These are phyloP conservation scores for Stylophora pistillata DNA, from an alignment of 64 coral and sea anemone species.

Conservation along the genomic window DNA sequence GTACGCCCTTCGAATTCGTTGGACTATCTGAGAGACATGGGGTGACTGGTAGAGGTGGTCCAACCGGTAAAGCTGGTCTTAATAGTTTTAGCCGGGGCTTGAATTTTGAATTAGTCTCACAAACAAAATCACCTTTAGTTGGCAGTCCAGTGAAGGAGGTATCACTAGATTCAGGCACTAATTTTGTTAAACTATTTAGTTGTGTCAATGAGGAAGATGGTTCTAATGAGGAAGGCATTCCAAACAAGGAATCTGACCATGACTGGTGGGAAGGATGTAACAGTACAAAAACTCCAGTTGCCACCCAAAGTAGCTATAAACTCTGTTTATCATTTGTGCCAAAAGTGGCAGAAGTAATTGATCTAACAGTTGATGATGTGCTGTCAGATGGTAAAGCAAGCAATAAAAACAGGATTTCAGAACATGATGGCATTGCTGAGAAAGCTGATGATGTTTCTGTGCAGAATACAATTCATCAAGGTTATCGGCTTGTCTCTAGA, in stretches of 20 bases:
- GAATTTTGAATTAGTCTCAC: background rate
- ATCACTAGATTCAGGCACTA: background rate
- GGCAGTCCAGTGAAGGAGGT: background rate
- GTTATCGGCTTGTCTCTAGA: background rate
- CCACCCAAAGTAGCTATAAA: background rate
- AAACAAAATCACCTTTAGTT: background rate
- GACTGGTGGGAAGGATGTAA: background rate
- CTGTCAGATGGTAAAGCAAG: background rate
- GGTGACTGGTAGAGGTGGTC: slow-evolving; percentile 1
- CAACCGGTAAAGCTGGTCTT: slow-evolving; percentile 5
- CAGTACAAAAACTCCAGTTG: background rate
- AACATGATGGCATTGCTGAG: background rate
- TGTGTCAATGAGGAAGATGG: background rate
- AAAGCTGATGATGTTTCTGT: background rate
- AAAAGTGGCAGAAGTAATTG: slow-evolving; percentile 17
- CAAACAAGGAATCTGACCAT: background rate
- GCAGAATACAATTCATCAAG: background rate
- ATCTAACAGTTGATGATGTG: background rate
- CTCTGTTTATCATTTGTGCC: background rate
- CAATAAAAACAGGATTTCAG: background rate
- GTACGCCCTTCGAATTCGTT: background rate
- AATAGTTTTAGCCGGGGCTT: background rate
- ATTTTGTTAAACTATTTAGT: background rate
- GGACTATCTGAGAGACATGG: slow-evolving; percentile 9
- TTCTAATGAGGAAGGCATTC: background rate